Evolutionary conservation across 2,888 invertebrate species (phyloP).

Genomic region (Fragum whitleyi): DNA sequence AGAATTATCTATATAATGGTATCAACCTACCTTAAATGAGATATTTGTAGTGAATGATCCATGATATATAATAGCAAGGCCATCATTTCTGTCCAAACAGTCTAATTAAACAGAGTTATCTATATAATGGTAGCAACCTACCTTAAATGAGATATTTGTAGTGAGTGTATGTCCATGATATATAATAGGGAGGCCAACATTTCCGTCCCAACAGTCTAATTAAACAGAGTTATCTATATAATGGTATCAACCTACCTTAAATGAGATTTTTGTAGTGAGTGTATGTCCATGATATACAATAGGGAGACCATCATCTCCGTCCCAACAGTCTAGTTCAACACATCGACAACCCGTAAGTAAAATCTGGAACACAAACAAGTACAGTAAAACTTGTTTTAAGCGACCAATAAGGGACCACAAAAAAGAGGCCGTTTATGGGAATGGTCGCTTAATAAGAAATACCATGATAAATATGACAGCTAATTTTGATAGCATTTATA

Average conservation of each 20-base stretch:
- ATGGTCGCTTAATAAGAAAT: too few relatives aligned
- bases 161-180: conserved; percentile 98
- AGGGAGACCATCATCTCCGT: conserved; percentile 97
- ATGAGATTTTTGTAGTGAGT: conserved; percentile 97
- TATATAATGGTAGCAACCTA: too few relatives aligned
- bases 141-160: conserved; percentile 95
- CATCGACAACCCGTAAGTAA: conserved; percentile 96
- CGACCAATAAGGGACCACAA: too few relatives aligned
- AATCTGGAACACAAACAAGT: too few relatives aligned
- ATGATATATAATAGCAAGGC: conserved; percentile 96
- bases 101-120: too few relatives aligned
- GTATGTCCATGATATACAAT: conserved; percentile 98
- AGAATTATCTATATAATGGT: too few relatives aligned
- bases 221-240: too few relatives aligned
- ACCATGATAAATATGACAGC: too few relatives aligned
- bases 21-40: conserved; percentile 90
- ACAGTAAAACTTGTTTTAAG: too few relatives aligned
- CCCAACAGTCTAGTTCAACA: conserved; percentile 98
- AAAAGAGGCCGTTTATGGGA: too few relatives aligned
- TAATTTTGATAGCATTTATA: too few relatives aligned
- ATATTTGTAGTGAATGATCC: conserved; percentile 98
- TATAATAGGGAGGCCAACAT: conserved; percentile 96
- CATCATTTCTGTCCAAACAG: conserved; percentile 99
- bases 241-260: conserved; percentile 88
- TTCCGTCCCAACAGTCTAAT: conserved; percentile 99